phyloP scores from a whole-genome alignment of 2,113 vertebrate species.

The Embiotoca jacksoni region DNA sequence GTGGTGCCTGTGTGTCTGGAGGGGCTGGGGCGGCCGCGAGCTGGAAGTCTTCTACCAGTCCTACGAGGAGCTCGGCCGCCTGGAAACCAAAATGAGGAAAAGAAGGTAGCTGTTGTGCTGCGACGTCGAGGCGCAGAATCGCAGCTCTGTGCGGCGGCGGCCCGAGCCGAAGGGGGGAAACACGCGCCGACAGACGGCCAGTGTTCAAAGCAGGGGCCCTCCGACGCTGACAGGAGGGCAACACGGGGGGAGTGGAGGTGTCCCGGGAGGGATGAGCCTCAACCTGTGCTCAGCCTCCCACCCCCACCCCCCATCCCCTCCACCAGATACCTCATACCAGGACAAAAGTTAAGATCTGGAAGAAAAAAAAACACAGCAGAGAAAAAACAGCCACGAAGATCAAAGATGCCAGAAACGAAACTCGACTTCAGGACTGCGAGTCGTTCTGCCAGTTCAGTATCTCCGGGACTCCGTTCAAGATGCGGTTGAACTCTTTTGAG shows the following conservation, averaged over 20 bases:
- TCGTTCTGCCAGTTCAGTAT: neutral
- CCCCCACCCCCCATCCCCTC: conserved; percentile 16
- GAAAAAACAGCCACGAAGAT: neutral
- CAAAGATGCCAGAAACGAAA: neutral
- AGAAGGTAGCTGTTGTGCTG: conserved; percentile 87
- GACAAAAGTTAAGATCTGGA: neutral
- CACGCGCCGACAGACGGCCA: conserved; percentile 40
- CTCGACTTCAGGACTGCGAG: neutral
- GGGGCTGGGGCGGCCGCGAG: conserved; percentile 91
- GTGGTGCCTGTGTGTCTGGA: conserved; percentile 95
- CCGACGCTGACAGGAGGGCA: conserved; percentile 50
- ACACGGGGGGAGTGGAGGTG: neutral
- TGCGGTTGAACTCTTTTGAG: neutral
- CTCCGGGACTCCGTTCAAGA: conserved; percentile 13
- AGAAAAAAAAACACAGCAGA: neutral
- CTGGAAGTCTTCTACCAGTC: conserved; percentile 95
- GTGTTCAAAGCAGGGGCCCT: conserved; percentile 22
- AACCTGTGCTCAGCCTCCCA: conserved; percentile 19
- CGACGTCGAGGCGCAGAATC: conserved; percentile 41
- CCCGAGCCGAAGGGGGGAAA: neutral
- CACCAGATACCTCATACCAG: too few relatives aligned
- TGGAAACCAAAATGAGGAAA: conserved; percentile 90
- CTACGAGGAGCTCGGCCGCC: conserved; percentile 90
- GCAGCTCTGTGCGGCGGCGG: conserved; percentile 20
- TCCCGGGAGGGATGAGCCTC: conserved; percentile 8